Evolutionary conservation across 2,113 vertebrate species (phyloP).

Genomic region (Tauraco erythrolophus): DNA sequence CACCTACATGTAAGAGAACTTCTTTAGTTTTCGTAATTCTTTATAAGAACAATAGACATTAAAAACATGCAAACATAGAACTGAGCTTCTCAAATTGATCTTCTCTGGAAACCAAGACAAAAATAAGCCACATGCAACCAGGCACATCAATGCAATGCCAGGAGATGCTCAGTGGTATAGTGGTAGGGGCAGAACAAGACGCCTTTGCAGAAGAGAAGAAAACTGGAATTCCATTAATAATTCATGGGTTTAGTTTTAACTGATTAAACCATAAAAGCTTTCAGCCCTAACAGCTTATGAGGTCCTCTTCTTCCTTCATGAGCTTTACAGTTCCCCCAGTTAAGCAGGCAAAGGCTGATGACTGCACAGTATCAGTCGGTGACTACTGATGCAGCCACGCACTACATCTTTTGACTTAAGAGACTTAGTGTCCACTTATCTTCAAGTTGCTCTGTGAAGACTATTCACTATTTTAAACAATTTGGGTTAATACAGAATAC

Average conservation of each 20-base stretch:
- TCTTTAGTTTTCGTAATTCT: background rate
- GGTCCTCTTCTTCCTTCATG: background rate
- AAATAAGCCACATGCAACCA: rapidly evolving
- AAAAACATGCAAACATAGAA: background rate
- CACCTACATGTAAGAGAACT: background rate
- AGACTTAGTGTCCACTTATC: background rate
- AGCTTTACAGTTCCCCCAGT: background rate
- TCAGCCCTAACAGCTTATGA: background rate
- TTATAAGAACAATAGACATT: background rate
- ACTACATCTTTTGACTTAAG: background rate
- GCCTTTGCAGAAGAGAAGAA: background rate
- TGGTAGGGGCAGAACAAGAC: background rate
- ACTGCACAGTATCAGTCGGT: background rate
- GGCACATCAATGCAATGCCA: too few relatives aligned
- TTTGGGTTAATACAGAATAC: background rate
- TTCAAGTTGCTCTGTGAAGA: background rate
- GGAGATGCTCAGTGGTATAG: background rate
- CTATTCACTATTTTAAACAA: background rate
- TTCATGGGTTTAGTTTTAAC: background rate
- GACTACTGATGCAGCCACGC: background rate
- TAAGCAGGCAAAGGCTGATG: background rate
- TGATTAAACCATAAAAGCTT: background rate
- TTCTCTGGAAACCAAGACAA: background rate
- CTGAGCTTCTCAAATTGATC: background rate
- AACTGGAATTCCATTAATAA: background rate